Conservation (phyloP, 2,888 invertebrate genomes). For the Theristus sp. region DNA sequence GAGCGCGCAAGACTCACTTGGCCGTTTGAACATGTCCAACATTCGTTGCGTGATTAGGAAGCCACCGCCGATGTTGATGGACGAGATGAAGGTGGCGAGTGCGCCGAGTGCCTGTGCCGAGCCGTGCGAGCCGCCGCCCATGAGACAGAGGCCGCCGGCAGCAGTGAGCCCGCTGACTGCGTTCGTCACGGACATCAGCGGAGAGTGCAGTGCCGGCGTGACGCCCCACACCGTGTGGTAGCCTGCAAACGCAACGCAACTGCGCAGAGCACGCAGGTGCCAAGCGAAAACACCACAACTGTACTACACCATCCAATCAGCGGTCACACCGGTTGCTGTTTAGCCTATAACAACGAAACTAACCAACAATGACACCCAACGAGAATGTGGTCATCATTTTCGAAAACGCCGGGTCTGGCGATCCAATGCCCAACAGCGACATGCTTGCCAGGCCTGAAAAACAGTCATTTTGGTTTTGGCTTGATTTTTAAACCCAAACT, state of each 20-base stretch:
- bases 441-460: conserved; percentile 47
- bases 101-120: conserved; percentile 45
- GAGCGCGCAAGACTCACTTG: conserved; percentile 17
- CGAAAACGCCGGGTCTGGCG: conserved; percentile 66
- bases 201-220: conserved; percentile 70
- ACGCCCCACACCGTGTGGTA: conserved; percentile 85
- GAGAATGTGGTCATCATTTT: conserved; percentile 70
- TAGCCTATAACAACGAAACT: no score
- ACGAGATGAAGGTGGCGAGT: conserved; percentile 59
- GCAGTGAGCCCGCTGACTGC: conserved; percentile 72
- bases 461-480: no score
- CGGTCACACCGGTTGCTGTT: no score
- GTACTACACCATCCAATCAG: background rate
- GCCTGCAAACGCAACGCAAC: conserved; percentile 30
- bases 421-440: conserved; percentile 48
- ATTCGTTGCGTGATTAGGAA: conserved; percentile 72
- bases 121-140: conserved; percentile 48
- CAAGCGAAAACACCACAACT: no score
- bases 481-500: no score
- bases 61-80: conserved; percentile 74
- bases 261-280: no score
- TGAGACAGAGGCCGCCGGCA: conserved; percentile 65
- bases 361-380: conserved; percentile 53
- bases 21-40: conserved; percentile 68
- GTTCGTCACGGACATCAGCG: conserved; percentile 77